These are phyloP conservation scores for Spisula subtruncata DNA, from an alignment of 2,888 invertebrate genomes.

Conservation along the genomic window DNA sequence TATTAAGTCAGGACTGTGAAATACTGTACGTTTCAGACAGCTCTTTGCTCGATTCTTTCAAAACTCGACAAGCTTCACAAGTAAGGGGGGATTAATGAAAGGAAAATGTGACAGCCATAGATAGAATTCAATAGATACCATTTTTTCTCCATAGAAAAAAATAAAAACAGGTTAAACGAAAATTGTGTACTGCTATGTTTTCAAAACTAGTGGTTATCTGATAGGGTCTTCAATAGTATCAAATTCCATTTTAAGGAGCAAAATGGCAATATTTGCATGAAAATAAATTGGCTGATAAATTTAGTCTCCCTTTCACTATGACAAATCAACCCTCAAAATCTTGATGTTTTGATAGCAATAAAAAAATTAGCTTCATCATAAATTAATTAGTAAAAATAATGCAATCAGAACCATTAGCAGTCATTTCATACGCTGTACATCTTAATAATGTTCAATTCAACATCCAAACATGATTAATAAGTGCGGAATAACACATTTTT, in stretches of 20 bases:
- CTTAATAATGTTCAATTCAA: neutral
- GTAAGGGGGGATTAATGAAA: neutral
- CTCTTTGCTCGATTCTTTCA: neutral
- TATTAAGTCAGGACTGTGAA: too few species aligned
- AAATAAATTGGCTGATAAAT: too few species aligned
- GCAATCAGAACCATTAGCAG: neutral
- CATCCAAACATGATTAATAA: constrained; percentile 11
- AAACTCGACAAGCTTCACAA: neutral
- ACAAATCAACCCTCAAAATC: too few species aligned
- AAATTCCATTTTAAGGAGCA: too few species aligned
- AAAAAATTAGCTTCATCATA: neutral
- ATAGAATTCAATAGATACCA: neutral
- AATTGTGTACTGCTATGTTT: neutral
- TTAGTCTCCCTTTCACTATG: too few species aligned
- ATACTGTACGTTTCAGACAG: too few species aligned
- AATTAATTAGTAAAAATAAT: constrained; percentile 7
- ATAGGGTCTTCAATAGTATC: neutral
- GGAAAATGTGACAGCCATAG: neutral
- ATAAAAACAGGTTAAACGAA: neutral
- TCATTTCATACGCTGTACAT: neutral
- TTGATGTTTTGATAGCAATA: too few species aligned
- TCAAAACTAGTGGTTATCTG: neutral
- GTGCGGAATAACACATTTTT: constrained; percentile 2
- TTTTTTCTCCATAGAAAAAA: neutral
- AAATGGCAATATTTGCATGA: too few species aligned